phyloP scores from a whole-genome alignment of 2,113 vertebrate genomes.

The Myocastor coypus region DNA sequence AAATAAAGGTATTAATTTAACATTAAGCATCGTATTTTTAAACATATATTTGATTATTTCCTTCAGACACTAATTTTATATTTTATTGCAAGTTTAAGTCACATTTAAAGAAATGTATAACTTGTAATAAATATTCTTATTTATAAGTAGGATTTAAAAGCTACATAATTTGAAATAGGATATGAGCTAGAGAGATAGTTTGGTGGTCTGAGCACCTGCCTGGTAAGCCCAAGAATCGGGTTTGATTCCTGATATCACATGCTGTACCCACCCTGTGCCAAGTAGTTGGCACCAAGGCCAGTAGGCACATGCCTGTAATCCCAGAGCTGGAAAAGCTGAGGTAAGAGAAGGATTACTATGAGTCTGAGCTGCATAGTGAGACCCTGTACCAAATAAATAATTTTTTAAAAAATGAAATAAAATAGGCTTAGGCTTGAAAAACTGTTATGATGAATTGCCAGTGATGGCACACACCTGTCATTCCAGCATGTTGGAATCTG shows the following conservation, averaged over 20 bases:
- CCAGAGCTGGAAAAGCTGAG: too few relatives aligned
- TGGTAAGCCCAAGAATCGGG: too few relatives aligned
- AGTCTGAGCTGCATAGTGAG: too few relatives aligned
- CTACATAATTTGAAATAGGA: background rate
- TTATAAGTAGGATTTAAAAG: conserved; percentile 46
- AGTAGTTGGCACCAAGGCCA: too few relatives aligned
- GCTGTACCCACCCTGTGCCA: too few relatives aligned
- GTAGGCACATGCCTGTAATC: too few relatives aligned
- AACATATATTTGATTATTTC: background rate
- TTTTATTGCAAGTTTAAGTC: conserved; percentile 54
- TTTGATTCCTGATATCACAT: too few relatives aligned
- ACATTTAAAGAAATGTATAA: conserved; percentile 52
- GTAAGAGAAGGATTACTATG: too few relatives aligned
- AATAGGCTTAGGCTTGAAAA: conserved; percentile 22
- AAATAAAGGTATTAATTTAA: conserved; percentile 9
- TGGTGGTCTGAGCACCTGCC: too few relatives aligned
- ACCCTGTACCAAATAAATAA: too few relatives aligned
- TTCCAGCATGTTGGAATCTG: background rate
- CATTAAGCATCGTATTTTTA: background rate
- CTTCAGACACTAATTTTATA: conserved; percentile 60
- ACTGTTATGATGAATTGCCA: background rate
- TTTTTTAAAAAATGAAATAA: background rate
- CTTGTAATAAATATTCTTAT: conserved; percentile 35
- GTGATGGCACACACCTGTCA: background rate
- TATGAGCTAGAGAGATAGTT: too few relatives aligned